Evolutionary conservation across 2,797 vertebrate species (phyloP), one percentile per base, ranked within the genome.

Genomic region (Fundulus diaphanus): DNA sequence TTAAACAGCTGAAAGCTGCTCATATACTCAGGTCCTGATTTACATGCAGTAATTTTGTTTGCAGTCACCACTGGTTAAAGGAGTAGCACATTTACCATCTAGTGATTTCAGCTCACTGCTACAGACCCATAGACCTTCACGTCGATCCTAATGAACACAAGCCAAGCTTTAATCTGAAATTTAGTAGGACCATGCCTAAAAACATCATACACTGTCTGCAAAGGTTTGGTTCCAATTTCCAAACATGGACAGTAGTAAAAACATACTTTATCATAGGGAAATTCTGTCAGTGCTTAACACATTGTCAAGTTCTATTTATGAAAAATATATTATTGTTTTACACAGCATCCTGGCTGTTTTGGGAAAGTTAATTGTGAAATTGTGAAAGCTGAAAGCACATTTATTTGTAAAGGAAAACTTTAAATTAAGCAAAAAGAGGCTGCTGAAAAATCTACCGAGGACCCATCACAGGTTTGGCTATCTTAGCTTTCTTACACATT

Each of bases 401-500:
- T 22, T 24, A 63, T 63, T 37, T 24, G 20, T 37, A 66, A 22
- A 27, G 22, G 22, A 33, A 48, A 46, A 48, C 56, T 49, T 72
- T 22, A 65, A 18, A 18, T 40, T 49, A 3, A 70, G 16, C 5
- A 66, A 59, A 46, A 75, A 57, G 9, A 69, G 54, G 18, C 48
- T 49, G 4, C 31, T 56, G 33, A 59, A 69, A 69, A 80, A 57
- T 76, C 24, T 22, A 37, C 59, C 13, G 59, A 63, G 33, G 59
- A 24, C 49, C 67, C 37, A 40, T 27, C 29, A 31, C 51, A 48
- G 16, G 74, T 65, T 51, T 31, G 31, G 54, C 68, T 37, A 35
- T 70, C 51, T 73, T 20, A 33, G 57, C 29, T n/a, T 72, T 72
- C 61, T 56, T 22, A 40, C 48, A 46, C 70, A 61, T 46, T n/a